Conservation (phyloP, 2,888 invertebrate species). For the Drosophila formosana region DNA sequence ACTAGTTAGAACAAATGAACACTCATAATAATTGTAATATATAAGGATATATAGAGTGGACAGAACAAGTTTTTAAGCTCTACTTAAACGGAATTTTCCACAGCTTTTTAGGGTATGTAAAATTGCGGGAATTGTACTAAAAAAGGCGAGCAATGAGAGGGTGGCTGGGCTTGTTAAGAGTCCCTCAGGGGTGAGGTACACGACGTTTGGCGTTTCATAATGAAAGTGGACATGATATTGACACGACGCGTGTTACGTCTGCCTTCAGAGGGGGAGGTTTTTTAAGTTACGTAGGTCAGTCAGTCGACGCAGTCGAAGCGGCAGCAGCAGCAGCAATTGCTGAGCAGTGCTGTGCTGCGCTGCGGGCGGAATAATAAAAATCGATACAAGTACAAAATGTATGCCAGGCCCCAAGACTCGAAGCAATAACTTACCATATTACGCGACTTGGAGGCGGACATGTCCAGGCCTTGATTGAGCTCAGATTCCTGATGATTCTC, state of each 20-base stretch:
- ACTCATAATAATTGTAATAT: too few species aligned
- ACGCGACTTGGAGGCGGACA: slow-evolving; percentile 61
- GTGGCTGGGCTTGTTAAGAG: slow-evolving; percentile 28
- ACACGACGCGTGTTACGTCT: slow-evolving; percentile 30
- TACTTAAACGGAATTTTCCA: neutral
- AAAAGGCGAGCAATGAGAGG: slow-evolving; percentile 6
- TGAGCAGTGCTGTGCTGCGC: neutral
- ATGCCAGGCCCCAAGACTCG: slow-evolving; percentile 14
- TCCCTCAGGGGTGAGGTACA: slow-evolving; percentile 13
- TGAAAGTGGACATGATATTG: slow-evolving; percentile 25
- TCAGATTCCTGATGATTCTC: slow-evolving; percentile 25
- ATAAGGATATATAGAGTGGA: neutral
- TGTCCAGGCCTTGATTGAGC: slow-evolving; percentile 37
- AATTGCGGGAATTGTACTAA: slow-evolving; percentile 3
- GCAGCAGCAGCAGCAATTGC: slow-evolving; percentile 24
- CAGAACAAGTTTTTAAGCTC: neutral
- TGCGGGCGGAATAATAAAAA: slow-evolving; percentile 31
- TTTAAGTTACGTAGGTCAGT: slow-evolving; percentile 62
- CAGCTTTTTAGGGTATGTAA: neutral
- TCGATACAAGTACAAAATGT: slow-evolving; percentile 57
- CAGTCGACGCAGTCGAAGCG: neutral
- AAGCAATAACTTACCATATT: slow-evolving; percentile 63
- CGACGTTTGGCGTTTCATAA: slow-evolving; percentile 26
- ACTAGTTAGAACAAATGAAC: too few species aligned
- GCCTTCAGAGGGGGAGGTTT: slow-evolving; percentile 19